Percentiles rank a stretch among this genome's conserved stretches.
Conservation (phyloP, 2,797 vertebrate genomes). For the Ispidina lecontei region DNA sequence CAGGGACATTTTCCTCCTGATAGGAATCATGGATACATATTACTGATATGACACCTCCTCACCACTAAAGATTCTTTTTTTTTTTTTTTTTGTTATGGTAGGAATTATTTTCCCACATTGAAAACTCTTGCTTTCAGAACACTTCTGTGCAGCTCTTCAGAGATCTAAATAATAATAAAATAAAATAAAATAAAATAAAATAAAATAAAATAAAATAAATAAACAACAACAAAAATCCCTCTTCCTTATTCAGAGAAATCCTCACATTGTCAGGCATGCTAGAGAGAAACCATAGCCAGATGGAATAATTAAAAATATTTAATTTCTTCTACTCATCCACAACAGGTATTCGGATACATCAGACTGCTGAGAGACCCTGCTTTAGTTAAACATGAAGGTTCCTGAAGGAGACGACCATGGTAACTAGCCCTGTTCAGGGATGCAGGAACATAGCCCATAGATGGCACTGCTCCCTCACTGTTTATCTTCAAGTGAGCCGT, state of each 20-base stretch:
- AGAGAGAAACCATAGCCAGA: background rate
- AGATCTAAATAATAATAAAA: background rate
- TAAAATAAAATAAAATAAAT: background rate
- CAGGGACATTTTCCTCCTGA: background rate
- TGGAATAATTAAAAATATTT: background rate
- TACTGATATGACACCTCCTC: background rate
- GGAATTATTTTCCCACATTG: background rate
- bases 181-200: background rate
- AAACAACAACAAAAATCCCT: background rate
- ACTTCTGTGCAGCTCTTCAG: background rate
- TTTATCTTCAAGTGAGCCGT: background rate
- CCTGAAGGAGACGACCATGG: background rate
- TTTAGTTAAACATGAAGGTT: background rate
- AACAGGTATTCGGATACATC: background rate
- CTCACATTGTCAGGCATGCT: background rate
- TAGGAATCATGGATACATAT: background rate
- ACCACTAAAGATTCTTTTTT: background rate
- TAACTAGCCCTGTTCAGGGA: background rate
- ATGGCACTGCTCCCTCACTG: constrained; percentile 75
- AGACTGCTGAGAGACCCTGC: background rate
- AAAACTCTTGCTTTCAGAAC: background rate
- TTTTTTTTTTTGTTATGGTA: background rate
- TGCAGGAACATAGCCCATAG: constrained; percentile 20
- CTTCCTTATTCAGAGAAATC: background rate
- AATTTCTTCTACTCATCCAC: background rate